Base-by-base conservation (phyloP, 2,888 invertebrate genomes). In the Tenthredo distinguenda region DNA sequence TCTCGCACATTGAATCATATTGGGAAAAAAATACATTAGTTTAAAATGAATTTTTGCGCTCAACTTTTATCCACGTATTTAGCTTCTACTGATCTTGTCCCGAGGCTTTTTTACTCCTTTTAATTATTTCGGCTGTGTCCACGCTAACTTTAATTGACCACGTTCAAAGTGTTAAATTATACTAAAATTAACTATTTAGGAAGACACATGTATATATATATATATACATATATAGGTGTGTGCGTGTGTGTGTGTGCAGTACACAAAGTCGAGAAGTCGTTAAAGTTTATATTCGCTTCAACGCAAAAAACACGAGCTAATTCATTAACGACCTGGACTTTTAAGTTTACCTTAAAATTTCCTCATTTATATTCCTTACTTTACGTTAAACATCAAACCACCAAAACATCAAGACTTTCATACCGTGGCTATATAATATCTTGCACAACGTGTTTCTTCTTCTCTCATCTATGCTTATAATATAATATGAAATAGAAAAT, bases 261-360 rank as follows among this genome's bases (percentile, higher is more conserved):
- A n/a, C n/a, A n/a, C n/a, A n/a, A n/a, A 68, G 26, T 62, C 12
- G 26, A 62, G 62, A 21, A 40, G 74, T 74, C 74, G 74, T 74
- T 43, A 74, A 74, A 74, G 21, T 74, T 74, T 74, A 74, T 74
- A 43, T 74, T 40, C 43, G 26, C 15, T 43, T 40, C 0, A 18
- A 43, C 21, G 7, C 21, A 5, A 43, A 72, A 74, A 74, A 74
- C 43, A 74, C 10, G 74, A 74, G 74, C 74, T 55, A 74, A 74
- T 74, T 74, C 40, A 21, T 74, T 43, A 74, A 74, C 10, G 3
- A 74, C 21, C 40, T 74, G 43, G 43, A 74, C n/a, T 43, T 43
- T n/a, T 10, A 37, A 31, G 71, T 71, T 71, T n/a, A 71, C 37
- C 71, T 71, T 37, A 71, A 37, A 71, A 37, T 71, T n/a, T 71